A percentile compares a stretch with the other conserved stretches of the same genome.
Evolutionary conservation across 2,113 vertebrate species (phyloP).

Genomic region (Myiagra hebetior): DNA sequence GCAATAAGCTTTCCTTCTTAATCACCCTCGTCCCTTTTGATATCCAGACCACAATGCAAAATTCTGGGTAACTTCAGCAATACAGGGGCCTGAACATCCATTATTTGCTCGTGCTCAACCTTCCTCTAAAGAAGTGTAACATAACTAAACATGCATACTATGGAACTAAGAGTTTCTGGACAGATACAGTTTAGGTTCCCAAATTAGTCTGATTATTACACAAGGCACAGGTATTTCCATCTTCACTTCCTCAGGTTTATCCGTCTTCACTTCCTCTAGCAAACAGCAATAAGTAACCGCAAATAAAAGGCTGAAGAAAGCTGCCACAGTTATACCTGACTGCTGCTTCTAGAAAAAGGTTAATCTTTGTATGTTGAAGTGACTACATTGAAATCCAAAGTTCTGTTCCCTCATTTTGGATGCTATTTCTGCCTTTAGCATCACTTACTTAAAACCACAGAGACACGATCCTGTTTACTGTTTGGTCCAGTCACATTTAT

Average conservation of each 20-base stretch:
- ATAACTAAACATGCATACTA: background rate
- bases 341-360: background rate
- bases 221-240: background rate
- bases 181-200: background rate
- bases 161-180: background rate
- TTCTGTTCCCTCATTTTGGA: background rate
- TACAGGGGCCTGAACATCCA: background rate
- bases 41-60: background rate
- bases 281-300: background rate
- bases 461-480: background rate
- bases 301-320: background rate
- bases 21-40: background rate
- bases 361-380: background rate
- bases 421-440: background rate
- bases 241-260: background rate
- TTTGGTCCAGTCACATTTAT: background rate
- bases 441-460: background rate
- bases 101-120: background rate
- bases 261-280: background rate
- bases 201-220: background rate
- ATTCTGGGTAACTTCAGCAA: background rate
- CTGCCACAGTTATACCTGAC: background rate
- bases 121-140: background rate
- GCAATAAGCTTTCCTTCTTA: background rate
- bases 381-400: background rate